phyloP scores from a whole-genome alignment of 2,113 vertebrate species.

The Rhegmatorhina hoffmannsi region DNA sequence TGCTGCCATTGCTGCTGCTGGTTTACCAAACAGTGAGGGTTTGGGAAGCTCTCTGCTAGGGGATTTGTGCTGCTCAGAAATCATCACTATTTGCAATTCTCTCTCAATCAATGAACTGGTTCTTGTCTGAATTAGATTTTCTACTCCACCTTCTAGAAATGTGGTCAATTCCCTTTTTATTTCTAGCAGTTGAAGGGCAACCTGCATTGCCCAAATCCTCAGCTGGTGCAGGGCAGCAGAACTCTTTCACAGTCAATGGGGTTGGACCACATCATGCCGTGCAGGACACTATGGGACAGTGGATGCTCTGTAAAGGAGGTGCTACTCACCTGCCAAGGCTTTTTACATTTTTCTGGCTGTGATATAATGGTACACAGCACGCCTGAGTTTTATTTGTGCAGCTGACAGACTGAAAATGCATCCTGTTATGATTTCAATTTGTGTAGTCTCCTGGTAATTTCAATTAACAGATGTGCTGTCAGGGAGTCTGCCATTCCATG shows the following conservation, averaged over 20 bases:
- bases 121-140: neutral
- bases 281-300: neutral
- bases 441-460: neutral
- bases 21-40: neutral
- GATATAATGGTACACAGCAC: neutral
- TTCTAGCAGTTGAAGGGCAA: neutral
- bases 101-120: neutral
- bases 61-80: neutral
- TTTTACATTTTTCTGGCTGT: neutral
- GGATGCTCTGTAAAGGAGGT: neutral
- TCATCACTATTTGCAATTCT: neutral
- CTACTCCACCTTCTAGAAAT: neutral
- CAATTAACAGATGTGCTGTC: neutral
- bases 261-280: accelerated
- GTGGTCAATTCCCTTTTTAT: neutral
- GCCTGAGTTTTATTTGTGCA: neutral
- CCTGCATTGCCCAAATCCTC: neutral
- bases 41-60: neutral
- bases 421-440: neutral
- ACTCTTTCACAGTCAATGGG: neutral
- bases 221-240: neutral
- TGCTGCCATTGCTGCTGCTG: neutral
- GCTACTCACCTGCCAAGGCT: neutral
- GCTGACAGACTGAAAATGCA: neutral
- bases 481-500: neutral